Evolutionary conservation across 2,888 invertebrate genomes (phyloP).

Genomic region (Stegana nigrithorax): DNA sequence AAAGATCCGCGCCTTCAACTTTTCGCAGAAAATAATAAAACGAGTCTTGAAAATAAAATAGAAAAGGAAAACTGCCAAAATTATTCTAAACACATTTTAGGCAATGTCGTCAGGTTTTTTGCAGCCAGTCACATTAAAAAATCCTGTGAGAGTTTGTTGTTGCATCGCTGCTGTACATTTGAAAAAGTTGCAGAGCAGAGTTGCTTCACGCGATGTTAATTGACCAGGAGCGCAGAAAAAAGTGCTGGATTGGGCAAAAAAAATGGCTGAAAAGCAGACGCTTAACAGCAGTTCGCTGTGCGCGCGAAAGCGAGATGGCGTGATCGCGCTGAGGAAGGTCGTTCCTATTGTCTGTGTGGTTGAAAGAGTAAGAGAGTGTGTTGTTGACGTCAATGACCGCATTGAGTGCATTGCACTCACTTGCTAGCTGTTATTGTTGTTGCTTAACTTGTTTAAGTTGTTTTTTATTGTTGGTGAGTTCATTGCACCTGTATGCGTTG

Average conservation of each 20-base stretch:
- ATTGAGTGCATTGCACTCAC: too few species aligned
- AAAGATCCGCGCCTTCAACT: too few species aligned
- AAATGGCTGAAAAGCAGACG: too few species aligned
- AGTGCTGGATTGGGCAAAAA: too few species aligned
- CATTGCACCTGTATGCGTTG: too few species aligned
- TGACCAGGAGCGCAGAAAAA: constrained; percentile 58
- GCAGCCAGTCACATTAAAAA: neutral
- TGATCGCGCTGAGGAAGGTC: neutral
- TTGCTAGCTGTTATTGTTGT: too few species aligned
- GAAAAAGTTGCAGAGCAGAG: constrained; percentile 65
- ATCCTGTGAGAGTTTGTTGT: neutral
- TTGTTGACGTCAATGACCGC: too few species aligned
- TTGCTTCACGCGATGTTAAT: constrained; percentile 69
- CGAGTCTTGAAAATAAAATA: neutral
- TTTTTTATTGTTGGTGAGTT: too few species aligned
- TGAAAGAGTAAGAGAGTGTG: too few species aligned
- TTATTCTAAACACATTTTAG: neutral
- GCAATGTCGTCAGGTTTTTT: neutral
- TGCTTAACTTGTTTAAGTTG: too few species aligned
- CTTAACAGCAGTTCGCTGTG: neutral
- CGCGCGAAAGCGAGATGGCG: neutral
- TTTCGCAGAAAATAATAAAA: too few species aligned
- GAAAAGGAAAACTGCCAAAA: neutral
- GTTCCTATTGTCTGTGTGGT: too few species aligned
- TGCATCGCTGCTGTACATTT: constrained; percentile 28